Percentiles rank a stretch among this genome's conserved stretches.
These are phyloP conservation scores for Listronotus oregonensis DNA, from an alignment of 1,140 invertebrate genomes.

Conservation along the genomic window DNA sequence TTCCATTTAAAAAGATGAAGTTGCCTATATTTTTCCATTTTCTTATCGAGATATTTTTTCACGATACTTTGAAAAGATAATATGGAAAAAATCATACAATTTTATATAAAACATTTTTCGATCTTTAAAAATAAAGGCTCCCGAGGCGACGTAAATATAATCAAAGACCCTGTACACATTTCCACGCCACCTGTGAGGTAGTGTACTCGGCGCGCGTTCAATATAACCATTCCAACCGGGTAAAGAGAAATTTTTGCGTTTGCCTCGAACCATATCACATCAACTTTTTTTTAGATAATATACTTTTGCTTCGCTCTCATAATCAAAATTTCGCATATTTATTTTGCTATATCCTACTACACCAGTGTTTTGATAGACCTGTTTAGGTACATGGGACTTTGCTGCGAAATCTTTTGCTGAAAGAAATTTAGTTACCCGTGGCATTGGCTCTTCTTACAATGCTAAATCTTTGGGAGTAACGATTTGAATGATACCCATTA, in stretches of 20 bases:
- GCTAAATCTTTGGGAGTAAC: too few species aligned
- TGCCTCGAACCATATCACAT: slow-evolving; percentile 41
- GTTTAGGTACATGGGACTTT: slow-evolving; percentile 47
- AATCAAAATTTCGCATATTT: slow-evolving; percentile 30
- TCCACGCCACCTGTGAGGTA: too few species aligned
- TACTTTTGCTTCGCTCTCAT: slow-evolving; percentile 27
- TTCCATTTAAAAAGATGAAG: too few species aligned
- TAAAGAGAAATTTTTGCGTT: slow-evolving; percentile 33
- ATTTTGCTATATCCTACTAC: slow-evolving; percentile 40
- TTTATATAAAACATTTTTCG: too few species aligned
- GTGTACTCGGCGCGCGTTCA: slow-evolving; percentile 41
- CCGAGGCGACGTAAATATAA: too few species aligned
- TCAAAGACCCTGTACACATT: too few species aligned
- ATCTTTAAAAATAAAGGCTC: too few species aligned
- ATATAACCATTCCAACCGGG: slow-evolving; percentile 46
- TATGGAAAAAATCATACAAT: too few species aligned
- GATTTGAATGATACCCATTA: slow-evolving; percentile 55
- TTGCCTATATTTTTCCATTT: too few species aligned
- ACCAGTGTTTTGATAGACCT: slow-evolving; percentile 44
- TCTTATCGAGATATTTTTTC: too few species aligned
- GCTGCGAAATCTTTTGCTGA: slow-evolving; percentile 42
- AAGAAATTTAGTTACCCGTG: slow-evolving; percentile 35
- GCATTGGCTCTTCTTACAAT: slow-evolving; percentile 34
- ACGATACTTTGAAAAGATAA: too few species aligned
- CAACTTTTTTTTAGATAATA: slow-evolving; percentile 29